Evolutionary conservation across 2,888 invertebrate genomes (phyloP).

Genomic region (Dolichopus griseipennis): DNA sequence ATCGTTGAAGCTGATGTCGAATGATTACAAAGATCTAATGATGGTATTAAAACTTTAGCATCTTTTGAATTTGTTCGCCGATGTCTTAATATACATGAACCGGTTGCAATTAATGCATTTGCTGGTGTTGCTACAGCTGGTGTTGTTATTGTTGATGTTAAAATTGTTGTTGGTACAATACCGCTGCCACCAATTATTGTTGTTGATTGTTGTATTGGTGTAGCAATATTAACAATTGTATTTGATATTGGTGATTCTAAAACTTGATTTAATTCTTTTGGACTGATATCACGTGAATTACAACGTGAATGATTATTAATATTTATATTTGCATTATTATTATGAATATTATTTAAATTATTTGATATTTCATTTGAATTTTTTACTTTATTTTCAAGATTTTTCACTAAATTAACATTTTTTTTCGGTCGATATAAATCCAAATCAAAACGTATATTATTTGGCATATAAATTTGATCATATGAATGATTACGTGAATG

Average conservation of each 20-base stretch:
- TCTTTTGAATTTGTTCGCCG: constrained; percentile 55
- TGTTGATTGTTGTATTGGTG: not conserved
- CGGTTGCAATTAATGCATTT: constrained; percentile 12
- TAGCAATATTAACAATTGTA: too few species aligned
- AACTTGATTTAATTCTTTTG: constrained; percentile 9
- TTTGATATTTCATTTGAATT: constrained; percentile 38
- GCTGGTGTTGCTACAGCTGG: constrained; percentile 12
- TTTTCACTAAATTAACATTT: constrained; percentile 40
- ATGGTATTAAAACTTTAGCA: constrained; percentile 31
- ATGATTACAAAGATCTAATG: constrained; percentile 12
- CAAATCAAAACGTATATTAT: constrained; percentile 42
- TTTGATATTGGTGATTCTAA: not conserved
- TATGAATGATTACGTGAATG: constrained; percentile 44
- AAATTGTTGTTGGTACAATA: constrained; percentile 26
- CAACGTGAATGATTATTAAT: constrained; percentile 24
- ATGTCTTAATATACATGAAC: constrained; percentile 46
- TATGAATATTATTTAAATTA: constrained; percentile 36
- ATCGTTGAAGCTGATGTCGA: constrained; percentile 8
- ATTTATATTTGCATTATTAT: constrained; percentile 43
- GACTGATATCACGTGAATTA: constrained; percentile 22
- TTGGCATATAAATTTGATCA: constrained; percentile 44
- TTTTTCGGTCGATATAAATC: constrained; percentile 38
- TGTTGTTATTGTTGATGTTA: not conserved
- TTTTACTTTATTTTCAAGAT: constrained; percentile 37
- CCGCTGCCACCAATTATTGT: constrained; percentile 17